These are phyloP conservation scores for human DNA, from an alignment of 2,113 vertebrate species.

Conservation along the genomic window DNA sequence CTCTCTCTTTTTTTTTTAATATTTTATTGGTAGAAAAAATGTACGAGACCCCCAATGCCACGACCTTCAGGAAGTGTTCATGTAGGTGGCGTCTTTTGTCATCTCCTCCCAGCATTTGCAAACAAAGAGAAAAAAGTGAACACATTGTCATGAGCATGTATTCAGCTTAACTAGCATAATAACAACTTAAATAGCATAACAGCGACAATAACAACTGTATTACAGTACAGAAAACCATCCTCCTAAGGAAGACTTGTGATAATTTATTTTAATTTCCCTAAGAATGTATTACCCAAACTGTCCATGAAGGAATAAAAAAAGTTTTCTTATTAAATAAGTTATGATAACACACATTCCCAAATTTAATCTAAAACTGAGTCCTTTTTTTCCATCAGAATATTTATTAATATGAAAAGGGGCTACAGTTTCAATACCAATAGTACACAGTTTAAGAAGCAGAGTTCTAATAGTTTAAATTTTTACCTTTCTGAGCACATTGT, in stretches of 20 bases:
- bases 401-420: background rate
- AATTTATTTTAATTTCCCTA: background rate
- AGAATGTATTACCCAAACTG: background rate
- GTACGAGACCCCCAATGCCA: background rate
- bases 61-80: conserved; percentile 60
- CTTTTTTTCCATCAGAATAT: background rate
- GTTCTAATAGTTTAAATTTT: background rate
- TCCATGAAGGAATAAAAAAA: background rate
- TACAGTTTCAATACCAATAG: too few species aligned
- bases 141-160: background rate
- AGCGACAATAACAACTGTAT: too few species aligned
- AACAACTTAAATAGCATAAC: background rate
- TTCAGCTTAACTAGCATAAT: background rate
- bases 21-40: background rate
- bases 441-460: background rate
- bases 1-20: background rate
- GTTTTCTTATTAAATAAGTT: background rate
- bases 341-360: background rate
- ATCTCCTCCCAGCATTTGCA: conserved; percentile 28
- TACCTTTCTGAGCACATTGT: background rate
- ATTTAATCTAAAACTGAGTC: background rate
- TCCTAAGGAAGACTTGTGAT: background rate
- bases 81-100: conserved; percentile 54
- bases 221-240: background rate
- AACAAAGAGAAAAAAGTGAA: conserved; percentile 61